Evolutionary conservation across 2,113 vertebrate species (phyloP).

Genomic region (Ahaetulla prasina): DNA sequence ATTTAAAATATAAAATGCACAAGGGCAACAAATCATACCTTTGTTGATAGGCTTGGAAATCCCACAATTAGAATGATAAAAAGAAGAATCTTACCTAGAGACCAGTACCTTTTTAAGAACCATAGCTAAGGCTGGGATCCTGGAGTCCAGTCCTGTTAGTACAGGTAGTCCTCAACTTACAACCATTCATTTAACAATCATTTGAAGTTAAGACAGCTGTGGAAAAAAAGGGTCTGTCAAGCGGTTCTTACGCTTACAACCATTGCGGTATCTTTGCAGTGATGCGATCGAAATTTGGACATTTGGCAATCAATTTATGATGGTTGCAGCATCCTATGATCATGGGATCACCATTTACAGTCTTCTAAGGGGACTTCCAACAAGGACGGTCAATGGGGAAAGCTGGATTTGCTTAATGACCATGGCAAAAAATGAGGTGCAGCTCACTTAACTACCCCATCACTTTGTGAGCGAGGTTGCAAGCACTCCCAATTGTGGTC

Average conservation of each 20-base stretch:
- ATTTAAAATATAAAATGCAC: not conserved
- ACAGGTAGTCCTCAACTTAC: not conserved
- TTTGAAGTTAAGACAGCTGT: not conserved
- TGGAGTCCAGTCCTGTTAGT: not conserved
- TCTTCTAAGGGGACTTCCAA: not conserved
- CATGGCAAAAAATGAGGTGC: not conserved
- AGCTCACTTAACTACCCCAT: not conserved
- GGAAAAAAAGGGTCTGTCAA: not conserved
- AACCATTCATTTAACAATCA: not conserved
- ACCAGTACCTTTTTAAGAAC: not conserved
- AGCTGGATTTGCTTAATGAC: not conserved
- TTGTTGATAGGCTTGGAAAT: not conserved
- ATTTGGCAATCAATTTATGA: not conserved
- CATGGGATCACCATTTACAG: not conserved
- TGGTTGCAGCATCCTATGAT: not conserved
- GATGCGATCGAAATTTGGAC: not conserved
- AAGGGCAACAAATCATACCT: not conserved
- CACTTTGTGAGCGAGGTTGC: not conserved
- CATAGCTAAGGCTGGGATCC: not conserved
- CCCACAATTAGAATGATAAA: not conserved
- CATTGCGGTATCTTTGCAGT: not conserved
- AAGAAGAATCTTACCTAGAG: not conserved
- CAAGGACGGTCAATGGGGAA: not conserved
- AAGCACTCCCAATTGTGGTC: not conserved
- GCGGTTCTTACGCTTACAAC: not conserved